Conservation (phyloP, 2,797 vertebrate genomes). For the Pantherophis vulpinus region DNA sequence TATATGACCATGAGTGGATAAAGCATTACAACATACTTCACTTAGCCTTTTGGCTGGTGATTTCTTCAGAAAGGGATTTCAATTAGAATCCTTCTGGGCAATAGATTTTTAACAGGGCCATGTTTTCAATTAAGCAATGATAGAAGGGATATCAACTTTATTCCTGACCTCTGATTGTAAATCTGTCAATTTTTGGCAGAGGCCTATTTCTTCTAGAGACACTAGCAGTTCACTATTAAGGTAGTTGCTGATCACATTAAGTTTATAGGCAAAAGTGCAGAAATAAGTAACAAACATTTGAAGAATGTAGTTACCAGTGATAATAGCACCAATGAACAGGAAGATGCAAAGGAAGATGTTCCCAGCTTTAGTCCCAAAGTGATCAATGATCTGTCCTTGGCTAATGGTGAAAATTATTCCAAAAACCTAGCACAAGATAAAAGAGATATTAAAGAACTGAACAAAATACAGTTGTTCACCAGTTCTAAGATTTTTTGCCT, state of each 20-base stretch:
- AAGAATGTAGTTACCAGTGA: conserved; percentile 78
- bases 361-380: conserved; percentile 77
- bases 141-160: background rate
- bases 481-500: background rate
- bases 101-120: background rate
- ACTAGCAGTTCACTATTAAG: background rate
- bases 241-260: background rate
- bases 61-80: background rate
- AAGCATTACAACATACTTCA: background rate
- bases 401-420: conserved; percentile 93
- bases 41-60: conserved; percentile 1
- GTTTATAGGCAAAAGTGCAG: background rate
- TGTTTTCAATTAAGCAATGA: background rate
- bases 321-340: conserved; percentile 79
- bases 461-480: background rate
- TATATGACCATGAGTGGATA: background rate
- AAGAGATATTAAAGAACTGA: conserved; percentile 13
- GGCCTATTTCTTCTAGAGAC: background rate
- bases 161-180: background rate
- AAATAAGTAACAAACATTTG: background rate
- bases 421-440: conserved; percentile 79
- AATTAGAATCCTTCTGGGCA: background rate
- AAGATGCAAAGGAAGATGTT: conserved; percentile 89
- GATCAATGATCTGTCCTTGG: conserved; percentile 88
- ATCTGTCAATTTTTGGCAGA: background rate